Conservation (phyloP, 2,113 vertebrate genomes). For the Dasyprocta punctata region DNA sequence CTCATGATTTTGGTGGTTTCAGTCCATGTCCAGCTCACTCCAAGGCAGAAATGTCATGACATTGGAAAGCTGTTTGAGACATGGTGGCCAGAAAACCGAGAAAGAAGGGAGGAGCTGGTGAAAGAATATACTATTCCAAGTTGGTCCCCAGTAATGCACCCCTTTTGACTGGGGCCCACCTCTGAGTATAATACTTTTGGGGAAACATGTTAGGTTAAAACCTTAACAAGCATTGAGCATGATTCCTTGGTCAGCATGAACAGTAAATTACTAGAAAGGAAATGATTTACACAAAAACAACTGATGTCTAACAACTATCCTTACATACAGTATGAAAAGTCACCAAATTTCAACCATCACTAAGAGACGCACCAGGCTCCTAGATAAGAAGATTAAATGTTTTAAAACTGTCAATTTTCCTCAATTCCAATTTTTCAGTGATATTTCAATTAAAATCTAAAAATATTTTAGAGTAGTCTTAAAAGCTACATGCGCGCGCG, state of each 20-base stretch:
- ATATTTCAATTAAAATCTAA: conserved; percentile 44
- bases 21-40: not conserved
- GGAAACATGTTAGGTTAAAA: not conserved
- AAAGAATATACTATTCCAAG: not conserved
- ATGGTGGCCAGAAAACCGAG: not conserved
- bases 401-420: not conserved
- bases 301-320: not conserved
- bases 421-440: not conserved
- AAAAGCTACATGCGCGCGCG: not conserved
- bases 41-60: not conserved
- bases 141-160: not conserved
- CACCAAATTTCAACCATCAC: not conserved
- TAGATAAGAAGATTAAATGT: not conserved
- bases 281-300: not conserved
- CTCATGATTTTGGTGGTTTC: not conserved
- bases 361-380: not conserved
- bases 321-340: not conserved
- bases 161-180: not conserved
- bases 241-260: not conserved
- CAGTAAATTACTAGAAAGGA: not conserved
- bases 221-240: not conserved
- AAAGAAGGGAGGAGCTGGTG: not conserved
- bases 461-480: conserved; percentile 11
- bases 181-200: too few relatives aligned
- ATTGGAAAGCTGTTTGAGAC: not conserved